Evolutionary conservation across 2,888 invertebrate genomes (phyloP), one percentile per base, ranked within the genome.

Genomic region (Acrobasis repandana): DNA sequence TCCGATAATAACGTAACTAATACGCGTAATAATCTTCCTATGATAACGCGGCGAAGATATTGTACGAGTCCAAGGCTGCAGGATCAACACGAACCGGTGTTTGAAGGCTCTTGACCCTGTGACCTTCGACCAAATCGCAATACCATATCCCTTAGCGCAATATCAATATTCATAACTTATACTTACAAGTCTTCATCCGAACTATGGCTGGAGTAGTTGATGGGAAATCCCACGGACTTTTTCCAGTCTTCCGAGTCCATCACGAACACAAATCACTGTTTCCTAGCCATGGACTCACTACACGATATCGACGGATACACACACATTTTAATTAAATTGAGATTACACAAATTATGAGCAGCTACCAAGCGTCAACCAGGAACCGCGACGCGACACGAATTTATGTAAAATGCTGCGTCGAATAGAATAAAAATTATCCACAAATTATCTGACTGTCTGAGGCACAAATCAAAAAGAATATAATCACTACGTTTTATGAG

Each of bases 121-220:
- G 48, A 56, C 33, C 14, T 47, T 49, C 9, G 9, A 33, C 10
- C 14, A 38, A 34, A 16, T 38, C 36, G 38, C 54, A 54, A 54
- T 43, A 54, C 54, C 0, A 11, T 9, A 15, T 2, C 5, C n/a
- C 14, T 36, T 9, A 9, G 38, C 16, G 38, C 18, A 54, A 54
- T 11, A 38, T 5, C 14, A 9, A 38, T 11, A n/a, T 38, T 20
- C 9, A 20, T n/a, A 46, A 51, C 28, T 28, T 28, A 64, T 69
- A 88, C 91, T 90, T 74, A 92, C 91, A 81, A 80, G 68, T 93
- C 93, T 64, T 93, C 93, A 33, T 92, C 93, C 0, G 91, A 90
- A 64, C 87, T 89, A 62, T 86, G 88, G n/a, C 81, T 87, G 3
- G 92, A 90, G 65, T 85, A 83, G 67, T 88, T 93, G 61, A 93